Base-by-base conservation (phyloP, 2,113 vertebrate genomes). In the Phoxinus phoxinus region DNA sequence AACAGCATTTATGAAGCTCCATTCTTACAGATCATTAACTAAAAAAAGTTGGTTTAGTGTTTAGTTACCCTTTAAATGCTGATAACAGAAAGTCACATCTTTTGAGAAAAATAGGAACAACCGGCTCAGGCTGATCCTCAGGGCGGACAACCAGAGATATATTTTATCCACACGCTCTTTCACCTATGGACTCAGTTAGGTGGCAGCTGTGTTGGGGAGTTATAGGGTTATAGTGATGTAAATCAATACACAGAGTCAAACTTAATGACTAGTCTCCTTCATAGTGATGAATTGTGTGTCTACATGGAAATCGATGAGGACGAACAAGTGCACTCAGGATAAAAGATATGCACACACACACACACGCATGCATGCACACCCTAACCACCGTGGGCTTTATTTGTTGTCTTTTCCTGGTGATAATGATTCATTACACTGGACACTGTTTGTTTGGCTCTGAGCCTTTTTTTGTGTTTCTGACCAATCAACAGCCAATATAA, bases 261-360 rank as follows among this genome's bases (percentile, higher is more conserved):
- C 65, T 59, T 81, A 87, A 87, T 86, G 81, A 87, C 85, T 61
- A 63, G 15, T 71, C 81, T 82, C 67, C 74, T 86, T 80, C 56
- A 84, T 74, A 37, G 79, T 82, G 77, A 85, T 84, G 53, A 89
- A 87, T 81, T 27, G 73, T 67, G 59, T 69, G 84, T 83, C 63
- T 74, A 65, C 59, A 80, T 74, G 74, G 32, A 74, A 69, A 80
- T 83, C 65, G 51, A 19, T 87, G 61, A 19, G 44, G 19, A 72
- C 25, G 74, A 23, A 67, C 82, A 81, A 53, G 46, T 27, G 35
- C 63, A 79, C 72, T 53, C 17, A 32, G 44, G 8, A 69, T 71
- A 58, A 73, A 53, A 30, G 17, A 10, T 51, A 56, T 1, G 21
- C 58, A 59, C 63, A 69, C 75, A 61, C 75, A 61, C 32, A n/a